Conservation (phyloP, 2,888 invertebrate genomes). For the Dryobota labecula region DNA sequence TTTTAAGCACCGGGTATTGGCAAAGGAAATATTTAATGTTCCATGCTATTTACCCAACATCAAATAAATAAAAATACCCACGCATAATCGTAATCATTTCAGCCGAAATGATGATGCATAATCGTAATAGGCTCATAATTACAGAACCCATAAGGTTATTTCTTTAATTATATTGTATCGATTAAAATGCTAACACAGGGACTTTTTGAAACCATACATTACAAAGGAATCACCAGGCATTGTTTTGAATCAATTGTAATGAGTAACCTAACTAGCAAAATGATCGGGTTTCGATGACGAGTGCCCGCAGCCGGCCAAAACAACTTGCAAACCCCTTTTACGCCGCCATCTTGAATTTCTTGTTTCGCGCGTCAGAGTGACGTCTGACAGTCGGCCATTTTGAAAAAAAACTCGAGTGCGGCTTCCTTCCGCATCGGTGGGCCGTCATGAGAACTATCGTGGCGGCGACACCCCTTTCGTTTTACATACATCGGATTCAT, state of each 20-base stretch:
- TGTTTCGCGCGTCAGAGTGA: slow-evolving; percentile 84
- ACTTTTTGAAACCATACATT: neutral
- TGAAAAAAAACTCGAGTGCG: slow-evolving; percentile 89
- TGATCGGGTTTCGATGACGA: slow-evolving; percentile 59
- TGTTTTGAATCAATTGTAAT: slow-evolving; percentile 21
- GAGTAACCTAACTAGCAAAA: slow-evolving; percentile 15
- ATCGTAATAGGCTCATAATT: neutral
- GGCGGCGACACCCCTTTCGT: slow-evolving; percentile 86
- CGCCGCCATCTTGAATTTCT: slow-evolving; percentile 86
- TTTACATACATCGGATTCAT: slow-evolving; percentile 89
- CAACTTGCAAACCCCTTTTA: slow-evolving; percentile 78
- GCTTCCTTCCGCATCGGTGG: slow-evolving; percentile 89
- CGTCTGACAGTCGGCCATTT: slow-evolving; percentile 89
- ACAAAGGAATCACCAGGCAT: slow-evolving; percentile 6
- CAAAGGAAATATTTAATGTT: neutral
- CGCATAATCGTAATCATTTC: no score
- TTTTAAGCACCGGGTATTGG: neutral
- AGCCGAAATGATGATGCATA: no score
- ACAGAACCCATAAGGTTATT: neutral
- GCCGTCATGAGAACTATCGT: slow-evolving; percentile 88
- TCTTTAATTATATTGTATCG: neutral
- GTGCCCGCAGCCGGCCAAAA: slow-evolving; percentile 68
- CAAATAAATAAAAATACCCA: neutral
- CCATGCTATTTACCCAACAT: neutral
- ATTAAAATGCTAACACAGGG: neutral